Evolutionary conservation across 2,888 invertebrate species (phyloP).

Genomic region (Agonopterix alstromeriana): DNA sequence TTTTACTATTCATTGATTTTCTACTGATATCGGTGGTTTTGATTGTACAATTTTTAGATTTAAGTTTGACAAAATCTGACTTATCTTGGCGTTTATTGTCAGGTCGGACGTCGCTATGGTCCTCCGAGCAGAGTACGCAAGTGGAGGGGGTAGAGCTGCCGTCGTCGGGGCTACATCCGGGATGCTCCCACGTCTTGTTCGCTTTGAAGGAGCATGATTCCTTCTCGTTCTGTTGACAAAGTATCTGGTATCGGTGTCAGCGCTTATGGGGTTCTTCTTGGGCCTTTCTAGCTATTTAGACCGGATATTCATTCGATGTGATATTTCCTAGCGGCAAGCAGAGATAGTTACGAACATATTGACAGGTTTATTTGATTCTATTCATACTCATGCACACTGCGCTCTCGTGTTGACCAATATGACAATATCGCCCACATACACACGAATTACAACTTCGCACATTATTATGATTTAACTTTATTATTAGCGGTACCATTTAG

Average conservation of each 20-base stretch:
- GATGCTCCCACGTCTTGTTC: slow-evolving; percentile 36
- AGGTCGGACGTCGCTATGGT: slow-evolving; percentile 14
- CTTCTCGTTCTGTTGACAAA: slow-evolving; percentile 61
- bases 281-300: no score
- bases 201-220: slow-evolving; percentile 43
- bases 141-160: slow-evolving; percentile 57
- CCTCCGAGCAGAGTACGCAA: slow-evolving; percentile 54
- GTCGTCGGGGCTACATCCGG: slow-evolving; percentile 22
- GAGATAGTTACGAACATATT: no score
- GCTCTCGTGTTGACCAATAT: no score
- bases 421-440: no score
- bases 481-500: no score
- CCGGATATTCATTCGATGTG: no score
- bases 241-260: slow-evolving; percentile 26
- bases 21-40: slow-evolving; percentile 14
- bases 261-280: background rate
- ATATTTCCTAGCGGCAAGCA: no score
- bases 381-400: no score
- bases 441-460: no score
- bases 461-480: no score
- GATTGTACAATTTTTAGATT: slow-evolving; percentile 14
- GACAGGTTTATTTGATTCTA: no score
- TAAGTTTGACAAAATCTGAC: slow-evolving; percentile 25
- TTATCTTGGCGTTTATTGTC: slow-evolving; percentile 33
- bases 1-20: slow-evolving; percentile 29